Base-by-base conservation (phyloP, 2,888 invertebrate species). In the Cephus nigrinus region DNA sequence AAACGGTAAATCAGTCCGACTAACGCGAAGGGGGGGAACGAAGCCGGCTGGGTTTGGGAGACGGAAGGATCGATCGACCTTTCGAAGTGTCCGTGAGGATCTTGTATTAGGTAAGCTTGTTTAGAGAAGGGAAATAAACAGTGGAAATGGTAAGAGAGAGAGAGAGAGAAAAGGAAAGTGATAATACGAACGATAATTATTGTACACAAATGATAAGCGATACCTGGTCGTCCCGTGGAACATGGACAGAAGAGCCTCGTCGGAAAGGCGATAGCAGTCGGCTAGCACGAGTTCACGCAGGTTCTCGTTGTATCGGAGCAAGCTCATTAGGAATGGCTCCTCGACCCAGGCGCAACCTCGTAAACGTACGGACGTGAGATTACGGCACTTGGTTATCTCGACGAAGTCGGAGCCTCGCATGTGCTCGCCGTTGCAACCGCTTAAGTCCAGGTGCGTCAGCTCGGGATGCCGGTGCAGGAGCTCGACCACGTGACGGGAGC, bases 261-360 rank as follows among this genome's bases (percentile, higher is more conserved):
- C 83, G 82, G 79, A 82, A 79, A 80, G 75, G 80, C 74, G 81
- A 78, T 75, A 83, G 77, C 78, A 76, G 77, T 84, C 81, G 72
- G 81, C 78, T 79, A 81, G 34, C 75, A 82, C 82, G 73, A 84
- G 77, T 75, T 74, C 71, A 76, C 81, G 82, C 79, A 81, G 82
- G 80, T 80, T 80, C 77, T 81, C 79, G 80, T 82, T 83, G 76
- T 81, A 79, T 68, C 79, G 79, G 79, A 80, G 75, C 78, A 82
- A 76, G 76, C 79, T 81, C 80, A 78, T 76, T 79, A 80, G 74
- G 76, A 81, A 80, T 74, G 68, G 75, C 74, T 75, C 77, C 79
- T 76, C 81, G 76, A 80, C 75, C 83, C 83, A 80, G 76, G 31
- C 68, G 74, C 77, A 77, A 4, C 36, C 73, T 68, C 68, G n/a